Evolutionary conservation across 2,797 vertebrate genomes (phyloP), one percentile per base, ranked within the genome.

Genomic region (Scyliorhinus canicula): DNA sequence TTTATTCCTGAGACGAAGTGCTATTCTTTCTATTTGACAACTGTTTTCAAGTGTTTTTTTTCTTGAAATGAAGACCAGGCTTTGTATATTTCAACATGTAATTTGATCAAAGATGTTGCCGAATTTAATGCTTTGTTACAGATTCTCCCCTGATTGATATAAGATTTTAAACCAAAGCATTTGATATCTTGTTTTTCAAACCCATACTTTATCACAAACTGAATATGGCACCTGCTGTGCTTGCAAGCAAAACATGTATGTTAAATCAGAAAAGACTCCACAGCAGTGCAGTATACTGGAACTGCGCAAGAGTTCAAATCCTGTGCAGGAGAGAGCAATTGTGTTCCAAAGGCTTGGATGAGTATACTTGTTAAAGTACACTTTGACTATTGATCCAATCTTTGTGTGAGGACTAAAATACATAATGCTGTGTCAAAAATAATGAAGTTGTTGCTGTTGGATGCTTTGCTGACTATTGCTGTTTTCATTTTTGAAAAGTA

Each of bases 141-240:
- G 77, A 79, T 21, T 79, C 19, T 44, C n/a, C 40, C n/a, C 7
- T 79, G 40, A 0, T 44, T 1, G 40, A 79, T 40, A 40, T n/a
- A 79, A 79, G n/a, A 6, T 79, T 79, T 79, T 79, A 79, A 79
- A n/a, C 77, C 77, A 79, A 74, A 79, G n/a, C 77, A 79, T 40
- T 74, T 79, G 77, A 79, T 79, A 79, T 44, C 19, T 82, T 47
- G 77, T 2, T 82, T 82, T 47, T 82, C 77, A 82, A 82, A 47
- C 40, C 5, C 40, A 47, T 47, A 26, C 19, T 47, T 82, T 6
- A 82, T 82, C 19, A 44, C 44, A 82, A 82, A 82, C 40, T 47
- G 77, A 82, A 24, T 47, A 47, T 82, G 24, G 40, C 77, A 82
- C 77, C 40, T 82, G 77, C n/a, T 74, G 14, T 44, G 21, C 21